Evolutionary conservation across 2,888 invertebrate genomes (phyloP), one percentile per base, ranked within the genome.

Genomic region (Eristalis intricaria): DNA sequence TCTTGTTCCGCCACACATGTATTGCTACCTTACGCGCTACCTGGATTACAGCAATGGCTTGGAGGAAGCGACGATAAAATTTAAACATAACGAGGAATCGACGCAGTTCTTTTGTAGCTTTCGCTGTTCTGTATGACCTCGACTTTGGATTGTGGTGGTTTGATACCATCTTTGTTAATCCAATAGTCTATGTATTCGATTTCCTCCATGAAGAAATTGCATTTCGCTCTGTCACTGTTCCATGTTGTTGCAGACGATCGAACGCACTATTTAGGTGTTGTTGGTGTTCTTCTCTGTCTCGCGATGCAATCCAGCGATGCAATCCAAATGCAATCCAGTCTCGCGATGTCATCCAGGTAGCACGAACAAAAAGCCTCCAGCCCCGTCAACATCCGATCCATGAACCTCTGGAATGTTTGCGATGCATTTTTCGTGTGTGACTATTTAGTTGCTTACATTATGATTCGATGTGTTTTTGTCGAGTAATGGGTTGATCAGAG

Each of bases 271-370:
- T 29, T 0, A 91, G 43, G 50, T 91, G 90, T 7, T 79, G 15
- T 26, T 66, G 11, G 65, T 90, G 90, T 29, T 90, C 66, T 8
- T 88, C 73, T 23, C 85, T 76, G 38, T 76, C 66, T 1, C 65
- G 22, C 1, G 90, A 90, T n/a, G 90, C 90, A 1, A 91, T 82
- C 0, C 90, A 75, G 7, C n/a, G n/a, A n/a, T n/a, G n/a, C n/a
- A n/a, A n/a, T n/a, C n/a, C n/a, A n/a, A n/a, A n/a, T n/a, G n/a
- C n/a, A n/a, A n/a, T n/a, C n/a, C n/a, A n/a, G n/a, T n/a, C n/a
- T n/a, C n/a, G n/a, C n/a, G n/a, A 91, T 90, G 68, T 91, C 91
- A 61, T 91, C 91, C 0, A 91, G 61, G 64, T 91, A 91, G 13
- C 77, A 70, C 29, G 88, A 90, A 65, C 76, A 85, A 26, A 89